Base-by-base conservation (phyloP, 2,113 vertebrate genomes). In the Lophius piscatorius region DNA sequence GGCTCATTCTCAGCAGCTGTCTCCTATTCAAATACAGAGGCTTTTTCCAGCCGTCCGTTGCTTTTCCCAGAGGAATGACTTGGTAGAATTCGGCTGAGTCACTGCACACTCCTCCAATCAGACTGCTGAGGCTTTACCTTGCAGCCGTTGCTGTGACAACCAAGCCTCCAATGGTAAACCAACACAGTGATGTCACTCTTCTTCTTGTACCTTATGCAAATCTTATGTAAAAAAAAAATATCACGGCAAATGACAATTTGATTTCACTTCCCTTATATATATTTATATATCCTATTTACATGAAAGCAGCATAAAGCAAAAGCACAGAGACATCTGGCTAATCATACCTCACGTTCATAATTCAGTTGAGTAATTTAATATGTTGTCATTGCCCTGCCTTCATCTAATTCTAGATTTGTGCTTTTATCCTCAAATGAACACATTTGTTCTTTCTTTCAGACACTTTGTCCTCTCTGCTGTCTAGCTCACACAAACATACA, bases 71-170 rank as follows among this genome's bases (percentile, higher is more conserved):
- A n/a, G n/a, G n/a, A n/a, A 59, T 39, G 63, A 62, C 76, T 63
- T 66, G 61, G 62, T 46, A 69, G 52, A 63, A 77, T 40, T 62
- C 49, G 74, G 55, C 76, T 80, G 84, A 84, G 81, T 84, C 85
- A 87, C 74, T 35, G 38, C 64, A 52, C 55, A 9, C 49, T 67
- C 65, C 48, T 69, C 71, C 81, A 76, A 67, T 72, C 64, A 63
- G 29, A 81, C n/a, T n/a, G n/a, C n/a, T n/a, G n/a, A n/a, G n/a
- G n/a, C 49, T 61, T 52, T 62, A 69, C 70, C 62, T 58, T 51
- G 83, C 76, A 60, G 39, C 69, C 14, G 83, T 88, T 84, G 59
- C 87, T 71, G 70, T 28, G 81, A 83, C 85, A 82, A 81, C 81
- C 76, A 20, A 46, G 23, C 54, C 49, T 58, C 78, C 68, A 4